A percentile compares a stretch with the other conserved stretches of the same genome.
Evolutionary conservation across 2,113 vertebrate genomes (phyloP).

Genomic region (Corydoras sp.): DNA sequence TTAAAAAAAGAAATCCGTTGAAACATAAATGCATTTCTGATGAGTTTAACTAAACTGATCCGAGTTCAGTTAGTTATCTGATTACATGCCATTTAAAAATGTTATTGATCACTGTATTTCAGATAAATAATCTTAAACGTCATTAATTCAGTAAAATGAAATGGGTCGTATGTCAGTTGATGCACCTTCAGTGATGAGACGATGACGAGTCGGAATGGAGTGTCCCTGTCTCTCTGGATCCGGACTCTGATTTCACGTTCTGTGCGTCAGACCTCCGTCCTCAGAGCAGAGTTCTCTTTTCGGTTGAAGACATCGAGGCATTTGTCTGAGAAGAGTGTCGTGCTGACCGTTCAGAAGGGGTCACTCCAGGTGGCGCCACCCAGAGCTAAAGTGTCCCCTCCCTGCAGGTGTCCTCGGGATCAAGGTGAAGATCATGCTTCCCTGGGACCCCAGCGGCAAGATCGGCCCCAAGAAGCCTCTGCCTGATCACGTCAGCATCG

Average conservation of each 20-base stretch:
- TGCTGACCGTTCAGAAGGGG: background rate
- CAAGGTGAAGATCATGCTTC: constrained; percentile 99
- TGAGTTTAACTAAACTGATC: no score
- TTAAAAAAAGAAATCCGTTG: no score
- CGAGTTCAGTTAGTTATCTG: no score
- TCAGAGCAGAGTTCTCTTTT: constrained; percentile 48
- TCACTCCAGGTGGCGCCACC: background rate
- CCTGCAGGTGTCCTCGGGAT: constrained; percentile 89
- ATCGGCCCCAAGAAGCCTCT: constrained; percentile 98
- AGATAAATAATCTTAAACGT: no score
- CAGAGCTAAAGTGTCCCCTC: background rate
- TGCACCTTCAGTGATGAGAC: constrained; percentile 75
- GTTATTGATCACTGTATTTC: no score
- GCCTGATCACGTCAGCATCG: constrained; percentile 96
- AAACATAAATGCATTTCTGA: no score
- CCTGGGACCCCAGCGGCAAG: constrained; percentile 98
- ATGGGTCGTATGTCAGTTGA: background rate
- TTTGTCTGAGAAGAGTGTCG: constrained; percentile 82
- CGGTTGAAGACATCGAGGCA: constrained; percentile 75
- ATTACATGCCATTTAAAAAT: no score
- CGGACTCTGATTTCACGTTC: constrained; percentile 58
- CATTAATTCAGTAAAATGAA: no score
- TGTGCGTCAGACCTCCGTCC: constrained; percentile 60
- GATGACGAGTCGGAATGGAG: constrained; percentile 82
- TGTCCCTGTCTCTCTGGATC: constrained; percentile 30